A percentile compares a stretch with the other conserved stretches of the same genome.
These are phyloP conservation scores for Phrynocephalus versicolor DNA, from an alignment of 2,113 vertebrate genomes.

Conservation along the genomic window DNA sequence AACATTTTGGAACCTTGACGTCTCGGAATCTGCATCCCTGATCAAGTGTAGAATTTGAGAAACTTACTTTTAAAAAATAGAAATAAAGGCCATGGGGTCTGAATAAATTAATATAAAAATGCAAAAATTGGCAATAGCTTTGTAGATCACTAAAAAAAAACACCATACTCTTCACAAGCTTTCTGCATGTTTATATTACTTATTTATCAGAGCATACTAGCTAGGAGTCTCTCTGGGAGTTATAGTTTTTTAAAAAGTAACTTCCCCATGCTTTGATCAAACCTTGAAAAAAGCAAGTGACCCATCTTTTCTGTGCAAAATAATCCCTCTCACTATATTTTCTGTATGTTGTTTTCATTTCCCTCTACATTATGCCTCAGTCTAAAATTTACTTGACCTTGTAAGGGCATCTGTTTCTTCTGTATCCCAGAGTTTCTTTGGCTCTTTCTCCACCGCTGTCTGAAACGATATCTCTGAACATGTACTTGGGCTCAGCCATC, in stretches of 20 bases:
- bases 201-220: no score
- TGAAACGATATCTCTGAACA: background rate
- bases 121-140: no score
- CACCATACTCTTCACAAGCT: no score
- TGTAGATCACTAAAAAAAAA: no score
- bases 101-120: no score
- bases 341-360: background rate
- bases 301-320: background rate
- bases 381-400: background rate
- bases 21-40: no score
- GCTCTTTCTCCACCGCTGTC: background rate
- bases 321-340: background rate
- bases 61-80: no score
- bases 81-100: no score
- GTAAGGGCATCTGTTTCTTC: constrained; percentile 16
- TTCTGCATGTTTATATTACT: no score
- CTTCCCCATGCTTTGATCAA: background rate
- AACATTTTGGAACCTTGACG: background rate
- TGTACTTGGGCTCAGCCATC: constrained; percentile 37
- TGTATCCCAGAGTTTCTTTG: constrained; percentile 18
- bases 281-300: background rate
- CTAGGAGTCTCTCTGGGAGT: background rate
- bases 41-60: no score
- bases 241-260: background rate
- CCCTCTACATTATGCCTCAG: no score